A percentile compares a stretch with the other conserved stretches of the same genome.
phyloP scores from a whole-genome alignment of 2,797 vertebrate genomes.

The Gymnoscopelus braueri region DNA sequence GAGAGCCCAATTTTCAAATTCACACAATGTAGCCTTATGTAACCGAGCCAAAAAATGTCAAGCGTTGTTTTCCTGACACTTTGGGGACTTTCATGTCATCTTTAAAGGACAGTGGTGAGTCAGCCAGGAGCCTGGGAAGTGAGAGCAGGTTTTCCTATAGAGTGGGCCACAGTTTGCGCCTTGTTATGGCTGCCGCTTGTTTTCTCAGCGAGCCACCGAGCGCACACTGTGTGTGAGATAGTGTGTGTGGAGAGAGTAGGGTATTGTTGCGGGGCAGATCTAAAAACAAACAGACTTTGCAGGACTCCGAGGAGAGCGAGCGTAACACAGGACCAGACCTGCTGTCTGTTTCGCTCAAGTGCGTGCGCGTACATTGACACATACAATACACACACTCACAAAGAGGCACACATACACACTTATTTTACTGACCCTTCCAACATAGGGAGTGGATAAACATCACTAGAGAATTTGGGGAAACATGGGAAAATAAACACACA shows the following conservation, averaged over 20 bases:
- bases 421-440: slow-evolving; percentile 46
- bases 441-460: slow-evolving; percentile 59
- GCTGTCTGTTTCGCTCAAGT: neutral
- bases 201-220: slow-evolving; percentile 69
- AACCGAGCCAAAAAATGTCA: slow-evolving; percentile 71
- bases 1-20: slow-evolving; percentile 46
- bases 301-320: slow-evolving; percentile 48
- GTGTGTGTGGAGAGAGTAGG: slow-evolving; percentile 41
- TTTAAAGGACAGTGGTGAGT: slow-evolving; percentile 71
- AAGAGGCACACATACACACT: slow-evolving; percentile 10
- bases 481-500: slow-evolving; percentile 69
- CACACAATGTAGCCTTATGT: slow-evolving; percentile 65
- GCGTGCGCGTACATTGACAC: neutral
- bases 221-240: slow-evolving; percentile 47
- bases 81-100: slow-evolving; percentile 73
- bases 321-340: slow-evolving; percentile 53
- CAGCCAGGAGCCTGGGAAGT: slow-evolving; percentile 72
- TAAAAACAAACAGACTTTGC: slow-evolving; percentile 76
- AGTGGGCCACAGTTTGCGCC: slow-evolving; percentile 60
- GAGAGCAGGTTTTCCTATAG: slow-evolving; percentile 68
- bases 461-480: slow-evolving; percentile 61
- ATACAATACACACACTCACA: slow-evolving; percentile 23
- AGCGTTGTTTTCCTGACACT: slow-evolving; percentile 76
- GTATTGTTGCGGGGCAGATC: slow-evolving; percentile 73
- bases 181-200: slow-evolving; percentile 78